These are phyloP conservation scores for Sinosuthora webbiana DNA, from an alignment of 2,113 vertebrate genomes.

Conservation along the genomic window DNA sequence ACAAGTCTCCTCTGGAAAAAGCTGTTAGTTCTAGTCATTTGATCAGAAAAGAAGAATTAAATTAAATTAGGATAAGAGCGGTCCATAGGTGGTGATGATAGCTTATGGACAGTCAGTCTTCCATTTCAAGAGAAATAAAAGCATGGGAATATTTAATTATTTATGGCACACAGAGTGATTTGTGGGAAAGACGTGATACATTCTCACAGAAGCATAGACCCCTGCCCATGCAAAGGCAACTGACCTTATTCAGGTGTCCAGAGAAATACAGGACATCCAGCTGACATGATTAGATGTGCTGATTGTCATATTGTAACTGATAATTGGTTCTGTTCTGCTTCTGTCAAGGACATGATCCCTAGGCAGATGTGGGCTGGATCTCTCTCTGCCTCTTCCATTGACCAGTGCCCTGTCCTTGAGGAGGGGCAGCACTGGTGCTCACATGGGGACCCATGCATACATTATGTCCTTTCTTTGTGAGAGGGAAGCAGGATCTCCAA, in stretches of 20 bases:
- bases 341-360: background rate
- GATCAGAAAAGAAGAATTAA: background rate
- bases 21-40: background rate
- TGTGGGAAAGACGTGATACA: background rate
- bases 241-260: background rate
- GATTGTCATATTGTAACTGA: background rate
- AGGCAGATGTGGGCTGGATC: background rate
- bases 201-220: background rate
- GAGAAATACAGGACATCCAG: background rate
- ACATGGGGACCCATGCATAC: too few relatives aligned
- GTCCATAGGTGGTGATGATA: background rate
- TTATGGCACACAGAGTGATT: background rate
- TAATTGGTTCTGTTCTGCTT: background rate
- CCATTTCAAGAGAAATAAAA: background rate
- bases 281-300: background rate
- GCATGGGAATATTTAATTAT: background rate
- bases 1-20: background rate
- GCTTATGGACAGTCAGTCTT: background rate
- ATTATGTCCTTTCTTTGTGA: background rate
- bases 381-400: background rate
- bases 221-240: background rate
- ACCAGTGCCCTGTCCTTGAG: background rate
- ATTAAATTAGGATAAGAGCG: background rate
- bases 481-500: background rate
- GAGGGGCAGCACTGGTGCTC: background rate